Conservation (phyloP, 2,797 vertebrate genomes). For the Potorous gilbertii region DNA sequence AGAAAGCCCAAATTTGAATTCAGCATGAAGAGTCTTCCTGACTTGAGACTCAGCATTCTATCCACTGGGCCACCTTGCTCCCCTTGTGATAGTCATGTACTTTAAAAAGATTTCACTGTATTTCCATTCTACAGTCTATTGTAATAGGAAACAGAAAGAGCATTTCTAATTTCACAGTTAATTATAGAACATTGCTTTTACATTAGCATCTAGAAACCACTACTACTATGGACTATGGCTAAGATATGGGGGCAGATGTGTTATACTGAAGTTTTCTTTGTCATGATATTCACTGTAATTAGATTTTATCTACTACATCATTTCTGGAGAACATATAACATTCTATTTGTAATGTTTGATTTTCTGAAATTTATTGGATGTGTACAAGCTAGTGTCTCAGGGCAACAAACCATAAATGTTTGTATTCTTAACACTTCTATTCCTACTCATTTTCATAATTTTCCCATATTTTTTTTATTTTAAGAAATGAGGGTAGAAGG, state of each 20-base stretch:
- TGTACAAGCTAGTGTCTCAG: not conserved
- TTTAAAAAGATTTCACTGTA: not conserved
- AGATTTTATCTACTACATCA: not conserved
- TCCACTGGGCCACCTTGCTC: not conserved
- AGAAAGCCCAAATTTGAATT: not conserved
- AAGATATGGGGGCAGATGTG: not conserved
- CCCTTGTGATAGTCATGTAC: not conserved
- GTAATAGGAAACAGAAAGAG: not conserved
- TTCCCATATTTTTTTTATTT: not conserved
- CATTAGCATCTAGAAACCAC: not conserved
- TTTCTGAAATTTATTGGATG: slow-evolving; percentile 24
- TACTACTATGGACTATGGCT: not conserved
- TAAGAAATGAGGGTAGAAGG: slow-evolving; percentile 28
- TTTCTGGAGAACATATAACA: slow-evolving; percentile 16
- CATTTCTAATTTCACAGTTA: not conserved
- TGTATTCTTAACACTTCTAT: not conserved
- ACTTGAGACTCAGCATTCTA: not conserved
- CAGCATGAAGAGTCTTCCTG: not conserved
- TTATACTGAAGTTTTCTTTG: slow-evolving; percentile 12
- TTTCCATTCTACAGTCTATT: not conserved
- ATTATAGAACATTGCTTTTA: not conserved
- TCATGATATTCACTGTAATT: not conserved
- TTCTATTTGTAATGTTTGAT: slow-evolving; percentile 47
- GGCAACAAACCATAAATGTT: not conserved
- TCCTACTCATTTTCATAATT: not conserved